A percentile compares a stretch with the other conserved stretches of the same genome.
Conservation (phyloP, 2,797 vertebrate genomes). For the Margarornis squamiger region DNA sequence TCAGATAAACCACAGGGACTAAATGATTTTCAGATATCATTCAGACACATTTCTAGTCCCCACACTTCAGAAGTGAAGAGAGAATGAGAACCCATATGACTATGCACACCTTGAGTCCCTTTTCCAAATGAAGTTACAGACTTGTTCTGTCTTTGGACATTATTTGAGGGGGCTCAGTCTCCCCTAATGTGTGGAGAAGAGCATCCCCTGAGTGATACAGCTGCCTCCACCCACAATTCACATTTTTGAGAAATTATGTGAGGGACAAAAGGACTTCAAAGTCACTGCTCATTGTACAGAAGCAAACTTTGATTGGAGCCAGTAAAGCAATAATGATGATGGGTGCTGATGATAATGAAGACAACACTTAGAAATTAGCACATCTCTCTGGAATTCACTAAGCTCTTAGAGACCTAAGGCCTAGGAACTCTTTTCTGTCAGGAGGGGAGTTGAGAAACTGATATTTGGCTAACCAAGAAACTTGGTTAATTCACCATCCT, state of each 20-base stretch:
- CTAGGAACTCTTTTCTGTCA: not conserved
- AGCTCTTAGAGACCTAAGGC: not conserved
- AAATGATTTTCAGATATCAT: not conserved
- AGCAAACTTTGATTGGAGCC: not conserved
- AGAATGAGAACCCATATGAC: not conserved
- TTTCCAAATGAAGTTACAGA: not conserved
- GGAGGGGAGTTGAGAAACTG: not conserved
- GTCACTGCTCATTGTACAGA: not conserved
- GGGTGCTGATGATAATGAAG: not conserved
- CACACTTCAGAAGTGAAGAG: not conserved
- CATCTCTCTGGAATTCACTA: not conserved
- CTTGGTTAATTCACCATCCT: not conserved
- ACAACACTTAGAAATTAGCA: not conserved
- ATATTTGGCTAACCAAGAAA: not conserved
- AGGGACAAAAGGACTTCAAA: not conserved
- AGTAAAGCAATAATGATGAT: not conserved
- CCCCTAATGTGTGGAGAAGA: accelerated
- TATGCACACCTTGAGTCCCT: not conserved
- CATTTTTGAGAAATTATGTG: not conserved
- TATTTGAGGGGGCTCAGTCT: not conserved
- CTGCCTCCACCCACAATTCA: not conserved
- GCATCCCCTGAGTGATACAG: accelerated
- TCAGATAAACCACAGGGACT: too few species aligned
- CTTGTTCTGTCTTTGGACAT: not conserved
- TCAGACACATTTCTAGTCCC: not conserved